Evolutionary conservation across 2,797 vertebrate species (phyloP), one percentile per base, ranked within the genome.

Genomic region (Australoheros facetus): DNA sequence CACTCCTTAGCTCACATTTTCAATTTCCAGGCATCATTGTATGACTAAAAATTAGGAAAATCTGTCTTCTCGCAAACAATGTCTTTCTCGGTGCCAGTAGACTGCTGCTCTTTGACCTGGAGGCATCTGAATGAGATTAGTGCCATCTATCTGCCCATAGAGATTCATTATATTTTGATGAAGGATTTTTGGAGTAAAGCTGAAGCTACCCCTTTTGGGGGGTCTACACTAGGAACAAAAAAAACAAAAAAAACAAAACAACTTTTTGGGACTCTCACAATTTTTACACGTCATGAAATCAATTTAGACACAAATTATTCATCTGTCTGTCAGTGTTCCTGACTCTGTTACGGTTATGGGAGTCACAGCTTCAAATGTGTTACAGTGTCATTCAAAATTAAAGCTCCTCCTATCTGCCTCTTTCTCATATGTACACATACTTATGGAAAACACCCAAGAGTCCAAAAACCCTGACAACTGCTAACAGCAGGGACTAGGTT

Each of bases 211-310:
- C 26, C 14, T 64, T 64, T 64, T 45, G 23, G 34, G 5, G n/a
- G 2, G 59, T 62, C 59, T 23, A 26, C 13, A 17, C 21, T 26
- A 26, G 21, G 42, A 64, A 0, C 23, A 42, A 23, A 62, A 1
- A 62, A 26, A 62, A 3, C 26, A 6, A 10, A 10, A 6, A 0
- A 45, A 3, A 26, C 3, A 45, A 9, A 17, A 6, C 3, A 45
- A 45, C 21, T 26, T 64, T 17, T 45, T 14, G 60, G 39, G 39
- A 8, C 3, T 1, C 60, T 66, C 39, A 28, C 42, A 45, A 14
- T 45, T 45, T 45, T 45, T 45, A 45, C 39, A 37, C 7, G 9
- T 37, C 34, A 37, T 42, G 11, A 42, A 42, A 11, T 64, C 17
- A 26, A 64, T 45, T 64, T 45, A 64, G 4, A 64, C 42, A 26